Percentiles rank a stretch among this genome's conserved stretches.
Evolutionary conservation across 2,888 invertebrate genomes (phyloP).

Genomic region (Dioctria linearis): DNA sequence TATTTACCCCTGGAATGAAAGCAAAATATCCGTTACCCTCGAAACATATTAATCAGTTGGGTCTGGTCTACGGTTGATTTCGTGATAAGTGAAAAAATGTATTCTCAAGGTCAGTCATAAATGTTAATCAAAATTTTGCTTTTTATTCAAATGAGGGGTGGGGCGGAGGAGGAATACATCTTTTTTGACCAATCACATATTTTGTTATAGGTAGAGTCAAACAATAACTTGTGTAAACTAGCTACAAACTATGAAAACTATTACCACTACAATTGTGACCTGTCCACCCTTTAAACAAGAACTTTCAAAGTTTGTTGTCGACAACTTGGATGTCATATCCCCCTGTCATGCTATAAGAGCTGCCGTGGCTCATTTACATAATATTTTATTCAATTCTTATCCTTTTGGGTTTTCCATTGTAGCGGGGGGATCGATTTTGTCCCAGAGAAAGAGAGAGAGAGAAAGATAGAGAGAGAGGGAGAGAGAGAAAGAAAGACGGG

Average conservation of each 20-base stretch:
- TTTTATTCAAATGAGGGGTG: not conserved
- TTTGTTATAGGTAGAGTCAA: not conserved
- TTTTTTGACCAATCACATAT: too few relatives aligned
- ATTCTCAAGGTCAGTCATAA: conserved; percentile 15
- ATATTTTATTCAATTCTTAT: conserved; percentile 11
- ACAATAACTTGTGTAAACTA: not conserved
- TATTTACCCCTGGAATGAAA: not conserved
- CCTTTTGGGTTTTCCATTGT: not conserved
- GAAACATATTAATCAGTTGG: not conserved
- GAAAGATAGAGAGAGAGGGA: not conserved
- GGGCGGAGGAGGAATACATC: not conserved
- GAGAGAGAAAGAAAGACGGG: not conserved
- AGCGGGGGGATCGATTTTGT: conserved; percentile 7
- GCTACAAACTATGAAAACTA: not conserved
- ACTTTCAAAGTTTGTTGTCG: not conserved
- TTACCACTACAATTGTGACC: not conserved
- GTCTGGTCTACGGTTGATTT: not conserved
- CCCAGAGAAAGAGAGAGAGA: not conserved
- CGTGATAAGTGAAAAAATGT: not conserved
- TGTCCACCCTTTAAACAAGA: not conserved
- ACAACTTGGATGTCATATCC: not conserved
- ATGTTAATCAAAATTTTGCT: not conserved
- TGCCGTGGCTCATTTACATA: conserved; percentile 8
- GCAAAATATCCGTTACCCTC: not conserved
- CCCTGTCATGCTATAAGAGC: not conserved